Evolutionary conservation across 2,888 invertebrate genomes (phyloP).

Genomic region (Agrypnus murinus): DNA sequence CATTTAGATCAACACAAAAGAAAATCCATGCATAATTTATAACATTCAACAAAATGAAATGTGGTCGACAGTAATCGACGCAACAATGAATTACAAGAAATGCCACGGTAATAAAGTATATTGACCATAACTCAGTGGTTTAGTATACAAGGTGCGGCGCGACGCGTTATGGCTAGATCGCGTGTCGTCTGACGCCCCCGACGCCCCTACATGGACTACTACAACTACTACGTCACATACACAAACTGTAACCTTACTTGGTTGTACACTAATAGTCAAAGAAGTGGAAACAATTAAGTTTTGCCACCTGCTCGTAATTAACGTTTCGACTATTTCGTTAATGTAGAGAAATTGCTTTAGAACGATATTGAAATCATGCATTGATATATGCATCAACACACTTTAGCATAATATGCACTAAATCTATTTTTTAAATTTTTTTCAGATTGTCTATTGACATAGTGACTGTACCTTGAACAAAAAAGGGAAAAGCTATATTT

Average conservation of each 20-base stretch:
- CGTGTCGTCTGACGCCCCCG: constrained; percentile 55
- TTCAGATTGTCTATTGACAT: too few relatives aligned
- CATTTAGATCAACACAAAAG: constrained; percentile 45
- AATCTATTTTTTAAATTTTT: too few relatives aligned
- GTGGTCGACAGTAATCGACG: constrained; percentile 61
- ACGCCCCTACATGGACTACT: constrained; percentile 40
- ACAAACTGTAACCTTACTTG: constrained; percentile 34
- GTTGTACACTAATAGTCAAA: too few relatives aligned
- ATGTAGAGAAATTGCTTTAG: too few relatives aligned
- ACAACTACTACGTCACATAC: constrained; percentile 29
- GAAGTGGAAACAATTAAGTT: too few relatives aligned
- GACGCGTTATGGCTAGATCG: constrained; percentile 62
- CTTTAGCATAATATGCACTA: too few relatives aligned
- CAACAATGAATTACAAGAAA: constrained; percentile 64
- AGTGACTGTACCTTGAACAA: too few relatives aligned
- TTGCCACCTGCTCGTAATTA: too few relatives aligned
- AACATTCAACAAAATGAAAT: constrained; percentile 54
- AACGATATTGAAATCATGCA: too few relatives aligned
- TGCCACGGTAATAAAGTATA: constrained; percentile 61
- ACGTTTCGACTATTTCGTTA: too few relatives aligned
- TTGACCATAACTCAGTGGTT: constrained; percentile 63
- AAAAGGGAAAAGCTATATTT: too few relatives aligned
- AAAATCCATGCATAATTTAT: constrained; percentile 47
- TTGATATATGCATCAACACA: too few relatives aligned
- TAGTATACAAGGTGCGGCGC: constrained; percentile 60